These are phyloP conservation scores for Sebastolobus altivelis DNA, from an alignment of 2,797 vertebrate species.

Conservation along the genomic window DNA sequence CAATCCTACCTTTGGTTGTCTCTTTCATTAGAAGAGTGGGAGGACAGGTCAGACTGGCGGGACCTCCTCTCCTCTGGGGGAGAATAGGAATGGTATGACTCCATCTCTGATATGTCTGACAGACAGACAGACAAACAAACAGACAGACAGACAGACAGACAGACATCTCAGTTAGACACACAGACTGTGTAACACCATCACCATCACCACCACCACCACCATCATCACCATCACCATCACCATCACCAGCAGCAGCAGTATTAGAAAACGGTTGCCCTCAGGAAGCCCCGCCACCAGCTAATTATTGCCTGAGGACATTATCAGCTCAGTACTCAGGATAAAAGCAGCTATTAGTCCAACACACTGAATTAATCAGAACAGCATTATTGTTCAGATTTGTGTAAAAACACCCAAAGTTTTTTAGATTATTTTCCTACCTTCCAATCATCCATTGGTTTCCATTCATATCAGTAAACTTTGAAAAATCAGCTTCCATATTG, in stretches of 20 bases:
- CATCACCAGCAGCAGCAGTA: neutral
- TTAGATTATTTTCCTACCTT: neutral
- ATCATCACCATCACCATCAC: conserved; percentile 10
- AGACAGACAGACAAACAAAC: conserved; percentile 45
- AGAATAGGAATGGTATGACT: conserved; percentile 93
- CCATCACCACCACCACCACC: conserved; percentile 4
- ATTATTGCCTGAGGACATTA: conserved; percentile 18
- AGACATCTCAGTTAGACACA: conserved; percentile 30
- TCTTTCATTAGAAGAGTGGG: conserved; percentile 92
- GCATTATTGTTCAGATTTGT: neutral
- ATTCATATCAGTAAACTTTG: neutral
- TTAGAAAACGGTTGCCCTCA: neutral
- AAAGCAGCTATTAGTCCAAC: conserved; percentile 37
- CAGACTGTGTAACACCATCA: neutral
- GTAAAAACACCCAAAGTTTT: neutral
- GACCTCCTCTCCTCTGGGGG: conserved; percentile 90
- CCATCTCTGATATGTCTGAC: conserved; percentile 95
- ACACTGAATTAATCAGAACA: neutral
- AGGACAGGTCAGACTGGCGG: conserved; percentile 91
- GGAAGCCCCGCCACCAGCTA: conserved; percentile 48
- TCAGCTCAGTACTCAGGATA: conserved; percentile 10
- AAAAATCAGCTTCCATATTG: neutral
- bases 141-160: conserved; percentile 38
- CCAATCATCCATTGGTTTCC: neutral
- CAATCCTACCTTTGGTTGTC: conserved; percentile 86